Evolutionary conservation across 2,888 invertebrate species (phyloP), one percentile per base, ranked within the genome.

Genomic region (Pristionchus japonicus): DNA sequence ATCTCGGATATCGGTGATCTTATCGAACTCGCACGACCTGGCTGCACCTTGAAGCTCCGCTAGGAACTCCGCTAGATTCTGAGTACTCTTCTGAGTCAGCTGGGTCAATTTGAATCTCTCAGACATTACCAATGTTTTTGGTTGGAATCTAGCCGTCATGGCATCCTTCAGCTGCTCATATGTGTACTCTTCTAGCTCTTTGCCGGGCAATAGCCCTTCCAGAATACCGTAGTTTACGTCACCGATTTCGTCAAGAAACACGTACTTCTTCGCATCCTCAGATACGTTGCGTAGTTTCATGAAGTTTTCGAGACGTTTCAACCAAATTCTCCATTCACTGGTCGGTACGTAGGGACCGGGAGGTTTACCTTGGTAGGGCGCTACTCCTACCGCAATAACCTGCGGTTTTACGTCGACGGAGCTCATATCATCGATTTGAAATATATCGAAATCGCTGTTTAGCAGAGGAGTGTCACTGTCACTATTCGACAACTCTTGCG

Each of bases 281-380:
- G 80, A 13, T 2, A 80, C 49, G 2, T 80, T 80, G 15, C 80
- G 43, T 3, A 80, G 80, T 13, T 27, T 47, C 43, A 80, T 80
- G 31, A 43, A 80, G 31, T 80, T 80, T 31, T 80, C 47, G 9
- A 74, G 40, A 13, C 74, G 13, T 23, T 43, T 37, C 6, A 40
- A 31, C 74, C 74, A 74, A 31, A 80, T 80, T 49, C 80, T 43
- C 80, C 80, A 80, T 20, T 80, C 80, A 17, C 47, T 80, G n/a
- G 17, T 20, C 7, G 80, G 80, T 15, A 80, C 80, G 31, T 80
- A 80, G 27, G 47, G 43, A n/a, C 47, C 43, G 17, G 77, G 77
- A n/a, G 40, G 47, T 17, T 77, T 77, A 34, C 77, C 40, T n/a
- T 47, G 70, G 70, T 70, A 70, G n/a, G 70, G 70, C 37, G 17